Conservation (phyloP, 2,888 invertebrate species). For the Herminia tarsipennalis region DNA sequence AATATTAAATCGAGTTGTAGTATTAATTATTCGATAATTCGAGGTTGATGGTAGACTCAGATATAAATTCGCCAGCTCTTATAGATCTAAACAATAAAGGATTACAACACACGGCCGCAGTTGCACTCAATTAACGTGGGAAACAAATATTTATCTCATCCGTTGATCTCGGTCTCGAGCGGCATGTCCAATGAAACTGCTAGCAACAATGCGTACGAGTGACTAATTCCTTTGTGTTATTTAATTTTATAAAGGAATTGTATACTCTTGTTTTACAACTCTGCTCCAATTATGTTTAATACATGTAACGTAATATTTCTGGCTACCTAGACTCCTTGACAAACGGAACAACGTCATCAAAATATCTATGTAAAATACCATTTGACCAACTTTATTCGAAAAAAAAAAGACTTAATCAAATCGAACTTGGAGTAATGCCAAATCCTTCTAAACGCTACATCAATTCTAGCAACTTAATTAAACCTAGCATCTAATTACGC, state of each 20-base stretch:
- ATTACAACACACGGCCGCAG: constrained; percentile 51
- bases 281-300: constrained; percentile 35
- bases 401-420: no score
- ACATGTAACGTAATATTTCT: constrained; percentile 10
- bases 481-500: constrained; percentile 1
- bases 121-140: constrained; percentile 64
- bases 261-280: constrained; percentile 25
- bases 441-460: not conserved
- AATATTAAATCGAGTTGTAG: constrained; percentile 27
- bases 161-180: constrained; percentile 43
- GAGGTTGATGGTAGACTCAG: constrained; percentile 34
- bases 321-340: not conserved
- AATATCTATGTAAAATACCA: not conserved
- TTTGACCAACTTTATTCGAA: no score
- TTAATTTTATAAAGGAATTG: constrained; percentile 48
- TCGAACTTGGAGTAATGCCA: no score
- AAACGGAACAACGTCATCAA: not conserved
- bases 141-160: constrained; percentile 55
- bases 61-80: constrained; percentile 36
- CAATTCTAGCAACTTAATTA: constrained; percentile 1
- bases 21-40: constrained; percentile 28
- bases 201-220: constrained; percentile 46
- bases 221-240: constrained; percentile 54
- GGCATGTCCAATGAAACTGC: constrained; percentile 50
- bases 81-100: constrained; percentile 50